These are phyloP conservation scores for Erithacus rubecula DNA, from an alignment of 2,797 vertebrate species.

Conservation along the genomic window DNA sequence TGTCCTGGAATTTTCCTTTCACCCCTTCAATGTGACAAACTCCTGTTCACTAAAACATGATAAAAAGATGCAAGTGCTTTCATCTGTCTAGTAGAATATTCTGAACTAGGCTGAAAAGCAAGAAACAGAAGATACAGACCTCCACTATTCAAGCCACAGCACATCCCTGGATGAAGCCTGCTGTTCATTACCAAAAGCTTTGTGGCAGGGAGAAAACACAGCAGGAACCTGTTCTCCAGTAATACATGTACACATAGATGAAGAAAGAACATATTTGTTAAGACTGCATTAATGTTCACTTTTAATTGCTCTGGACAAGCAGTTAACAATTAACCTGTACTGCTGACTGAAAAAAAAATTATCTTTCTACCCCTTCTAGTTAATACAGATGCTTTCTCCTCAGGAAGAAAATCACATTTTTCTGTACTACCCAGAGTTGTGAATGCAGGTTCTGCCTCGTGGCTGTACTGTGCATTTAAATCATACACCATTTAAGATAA, in stretches of 20 bases:
- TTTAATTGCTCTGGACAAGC: constrained; percentile 17
- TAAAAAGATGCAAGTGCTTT: not conserved
- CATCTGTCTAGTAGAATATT: not conserved
- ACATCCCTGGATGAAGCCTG: not conserved
- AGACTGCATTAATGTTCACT: not conserved
- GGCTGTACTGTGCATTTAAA: constrained; percentile 32
- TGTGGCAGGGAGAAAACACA: not conserved
- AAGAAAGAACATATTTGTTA: not conserved
- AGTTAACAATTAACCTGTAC: not conserved
- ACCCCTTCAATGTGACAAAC: not conserved
- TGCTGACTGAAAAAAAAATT: constrained; percentile 28
- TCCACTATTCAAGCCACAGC: not conserved
- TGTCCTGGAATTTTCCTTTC: not conserved
- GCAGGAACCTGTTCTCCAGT: not conserved
- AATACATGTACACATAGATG: not conserved
- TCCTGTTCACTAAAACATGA: not conserved
- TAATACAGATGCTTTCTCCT: not conserved
- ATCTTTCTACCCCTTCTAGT: not conserved
- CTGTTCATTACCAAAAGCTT: constrained; percentile 35
- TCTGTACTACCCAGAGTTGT: not conserved
- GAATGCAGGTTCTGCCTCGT: not conserved
- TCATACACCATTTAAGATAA: constrained; percentile 43
- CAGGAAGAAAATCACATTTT: not conserved
- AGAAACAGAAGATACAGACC: not conserved
- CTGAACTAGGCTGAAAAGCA: not conserved